Base-by-base conservation (phyloP, 2,113 vertebrate species). In the Dromiciops gliroides region DNA sequence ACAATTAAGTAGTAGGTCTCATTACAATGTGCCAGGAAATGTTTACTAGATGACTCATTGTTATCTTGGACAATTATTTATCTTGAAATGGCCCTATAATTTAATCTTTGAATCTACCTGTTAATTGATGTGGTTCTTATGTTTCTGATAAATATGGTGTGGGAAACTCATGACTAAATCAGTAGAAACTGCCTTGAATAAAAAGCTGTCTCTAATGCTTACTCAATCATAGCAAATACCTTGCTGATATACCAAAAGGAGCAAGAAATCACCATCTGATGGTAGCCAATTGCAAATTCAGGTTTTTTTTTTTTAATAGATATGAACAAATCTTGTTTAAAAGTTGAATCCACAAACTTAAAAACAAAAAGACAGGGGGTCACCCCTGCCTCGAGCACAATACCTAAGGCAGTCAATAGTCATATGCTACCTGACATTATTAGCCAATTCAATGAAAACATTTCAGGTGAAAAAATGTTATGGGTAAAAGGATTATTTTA, bases 291-390 rank as follows among this genome's bases (percentile, higher is more conserved):
- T 91, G 12, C 75, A 89, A 48, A 50, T 88, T 92, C 47, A 89
- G 26, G 22, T 88, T 91, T 47, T 53, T 96, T 93, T 91, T 53
- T 53, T 60, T 8, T 51, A 88, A 94, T 90, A 47, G 2, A 92
- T 95, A 94, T 89, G 28, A 93, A 89, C 47, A 94, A 75, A 50
- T 92, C 93, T 24, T 16, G 75, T 89, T 94, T 95, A 94, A 90
- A 75, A 96, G 93, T 50, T 89, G 52, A 96, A 94, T 95, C 22
- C 47, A 56, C 0, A 92, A 23, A 91, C 3, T 49, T 75, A 4
- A 37, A n/a, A 67, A 67, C 56, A 67, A 75, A 75, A n/a, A 19
- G n/a, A 19, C 16, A 16, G n/a, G 12, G 19, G 5, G 37, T 60
- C 25, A 8, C 25, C 25, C 16, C 60, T 5, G 6, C 60, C 31